These are phyloP conservation scores for Leucopternis melanops DNA, from an alignment of 2,113 vertebrate species.

Conservation along the genomic window DNA sequence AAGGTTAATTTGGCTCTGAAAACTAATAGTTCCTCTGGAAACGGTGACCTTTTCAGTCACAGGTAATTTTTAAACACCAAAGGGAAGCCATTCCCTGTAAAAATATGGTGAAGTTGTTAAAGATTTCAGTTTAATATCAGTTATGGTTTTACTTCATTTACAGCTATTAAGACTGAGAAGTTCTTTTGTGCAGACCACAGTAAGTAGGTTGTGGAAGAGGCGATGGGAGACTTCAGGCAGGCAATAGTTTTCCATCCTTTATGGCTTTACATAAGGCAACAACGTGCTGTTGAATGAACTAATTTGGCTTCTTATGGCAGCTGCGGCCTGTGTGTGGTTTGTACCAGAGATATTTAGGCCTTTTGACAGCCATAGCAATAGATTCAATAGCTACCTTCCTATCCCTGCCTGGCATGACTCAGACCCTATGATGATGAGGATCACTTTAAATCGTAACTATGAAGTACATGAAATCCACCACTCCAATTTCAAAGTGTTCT, in stretches of 20 bases:
- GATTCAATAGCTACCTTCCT: neutral
- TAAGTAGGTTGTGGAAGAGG: neutral
- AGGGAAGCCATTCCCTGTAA: neutral
- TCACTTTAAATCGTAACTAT: neutral
- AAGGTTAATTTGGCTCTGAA: neutral
- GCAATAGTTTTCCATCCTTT: neutral
- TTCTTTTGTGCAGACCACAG: neutral
- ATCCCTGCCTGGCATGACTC: neutral
- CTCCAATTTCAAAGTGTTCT: neutral
- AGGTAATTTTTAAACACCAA: neutral
- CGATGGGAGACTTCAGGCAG: neutral
- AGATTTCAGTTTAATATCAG: neutral
- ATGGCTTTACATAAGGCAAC: neutral
- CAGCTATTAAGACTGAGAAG: neutral
- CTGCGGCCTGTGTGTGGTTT: neutral
- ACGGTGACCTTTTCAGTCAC: neutral
- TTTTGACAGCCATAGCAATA: neutral
- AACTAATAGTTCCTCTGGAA: neutral
- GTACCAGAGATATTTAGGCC: neutral
- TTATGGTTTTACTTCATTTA: neutral
- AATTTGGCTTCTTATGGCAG: neutral
- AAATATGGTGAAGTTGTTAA: neutral
- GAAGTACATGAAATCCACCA: neutral
- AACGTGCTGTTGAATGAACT: neutral
- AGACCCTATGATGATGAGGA: neutral